A percentile compares a stretch with the other conserved stretches of the same genome.
phyloP scores from a whole-genome alignment of 2,888 invertebrate genomes.

The Invenusta paracnida region DNA sequence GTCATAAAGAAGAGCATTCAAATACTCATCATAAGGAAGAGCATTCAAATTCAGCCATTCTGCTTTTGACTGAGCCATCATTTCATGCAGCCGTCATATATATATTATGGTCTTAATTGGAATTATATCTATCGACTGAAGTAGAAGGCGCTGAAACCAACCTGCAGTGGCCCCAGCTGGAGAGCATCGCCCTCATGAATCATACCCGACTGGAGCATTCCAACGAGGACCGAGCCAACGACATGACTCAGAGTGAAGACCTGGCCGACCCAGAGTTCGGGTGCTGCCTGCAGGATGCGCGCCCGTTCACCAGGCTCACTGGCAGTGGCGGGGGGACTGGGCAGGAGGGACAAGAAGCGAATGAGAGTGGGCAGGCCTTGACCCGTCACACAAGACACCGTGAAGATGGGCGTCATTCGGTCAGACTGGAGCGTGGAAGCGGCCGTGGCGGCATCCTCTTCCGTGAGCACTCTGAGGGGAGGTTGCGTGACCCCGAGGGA shows the following conservation, averaged over 20 bases:
- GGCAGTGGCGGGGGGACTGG: conserved; percentile 49
- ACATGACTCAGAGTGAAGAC: conserved; percentile 35
- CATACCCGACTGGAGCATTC: conserved; percentile 68
- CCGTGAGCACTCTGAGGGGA: conserved; percentile 67
- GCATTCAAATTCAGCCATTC: no score
- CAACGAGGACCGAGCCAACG: conserved; percentile 32
- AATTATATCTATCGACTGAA: no score
- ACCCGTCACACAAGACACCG: conserved; percentile 82
- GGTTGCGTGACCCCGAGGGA: conserved; percentile 68
- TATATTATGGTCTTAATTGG: no score
- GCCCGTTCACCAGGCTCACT: conserved; percentile 2
- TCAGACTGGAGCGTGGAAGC: conserved; percentile 68
- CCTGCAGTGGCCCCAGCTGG: conserved; percentile 61
- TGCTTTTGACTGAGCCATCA: no score
- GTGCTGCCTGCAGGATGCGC: background rate
- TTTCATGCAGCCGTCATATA: no score
- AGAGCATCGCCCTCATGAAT: conserved; percentile 72
- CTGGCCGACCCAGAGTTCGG: conserved; percentile 38
- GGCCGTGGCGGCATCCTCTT: conserved; percentile 73
- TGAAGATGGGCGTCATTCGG: conserved; percentile 61
- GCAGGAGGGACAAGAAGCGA: conserved; percentile 77
- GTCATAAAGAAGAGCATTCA: no score
- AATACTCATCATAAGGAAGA: no score
- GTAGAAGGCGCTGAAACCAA: background rate
- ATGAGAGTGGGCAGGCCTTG: conserved; percentile 73